phyloP scores from a whole-genome alignment of 1,140 invertebrate species.

The Drosophila repletoides region DNA sequence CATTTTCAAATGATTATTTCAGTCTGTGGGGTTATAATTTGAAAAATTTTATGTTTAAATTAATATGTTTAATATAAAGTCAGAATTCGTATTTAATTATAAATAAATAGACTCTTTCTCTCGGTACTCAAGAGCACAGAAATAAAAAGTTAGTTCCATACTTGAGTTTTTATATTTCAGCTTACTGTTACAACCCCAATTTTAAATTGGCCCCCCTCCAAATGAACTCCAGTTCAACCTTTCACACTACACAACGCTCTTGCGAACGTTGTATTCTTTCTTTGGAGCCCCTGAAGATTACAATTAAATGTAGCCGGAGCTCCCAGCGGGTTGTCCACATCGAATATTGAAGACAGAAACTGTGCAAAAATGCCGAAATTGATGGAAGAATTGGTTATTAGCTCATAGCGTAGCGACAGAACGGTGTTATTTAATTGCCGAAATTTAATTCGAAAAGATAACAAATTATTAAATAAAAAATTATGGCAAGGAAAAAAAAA shows the following conservation, averaged over 20 bases:
- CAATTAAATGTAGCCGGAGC: constrained; percentile 59
- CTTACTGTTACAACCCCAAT: constrained; percentile 12
- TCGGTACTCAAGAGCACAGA: background rate
- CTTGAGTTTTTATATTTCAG: background rate
- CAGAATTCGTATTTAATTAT: no score
- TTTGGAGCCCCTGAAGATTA: constrained; percentile 64
- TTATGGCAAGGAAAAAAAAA: constrained; percentile 41
- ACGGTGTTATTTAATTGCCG: constrained; percentile 42
- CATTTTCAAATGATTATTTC: no score
- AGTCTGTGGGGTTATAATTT: no score
- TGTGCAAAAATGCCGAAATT: constrained; percentile 40
- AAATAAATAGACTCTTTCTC: no score
- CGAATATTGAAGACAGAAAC: constrained; percentile 21
- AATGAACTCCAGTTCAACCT: constrained; percentile 54
- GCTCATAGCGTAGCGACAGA: constrained; percentile 9
- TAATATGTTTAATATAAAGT: no score
- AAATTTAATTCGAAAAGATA: constrained; percentile 2
- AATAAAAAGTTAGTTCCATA: background rate
- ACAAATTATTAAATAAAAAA: constrained; percentile 29
- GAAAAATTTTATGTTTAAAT: no score
- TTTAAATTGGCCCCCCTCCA: constrained; percentile 47
- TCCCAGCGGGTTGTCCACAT: constrained; percentile 56
- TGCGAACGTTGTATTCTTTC: constrained; percentile 22
- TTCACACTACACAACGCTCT: constrained; percentile 47
- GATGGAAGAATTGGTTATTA: constrained; percentile 18